phyloP scores from a whole-genome alignment of 2,113 vertebrate species.

The Zonotrichia leucophrys region DNA sequence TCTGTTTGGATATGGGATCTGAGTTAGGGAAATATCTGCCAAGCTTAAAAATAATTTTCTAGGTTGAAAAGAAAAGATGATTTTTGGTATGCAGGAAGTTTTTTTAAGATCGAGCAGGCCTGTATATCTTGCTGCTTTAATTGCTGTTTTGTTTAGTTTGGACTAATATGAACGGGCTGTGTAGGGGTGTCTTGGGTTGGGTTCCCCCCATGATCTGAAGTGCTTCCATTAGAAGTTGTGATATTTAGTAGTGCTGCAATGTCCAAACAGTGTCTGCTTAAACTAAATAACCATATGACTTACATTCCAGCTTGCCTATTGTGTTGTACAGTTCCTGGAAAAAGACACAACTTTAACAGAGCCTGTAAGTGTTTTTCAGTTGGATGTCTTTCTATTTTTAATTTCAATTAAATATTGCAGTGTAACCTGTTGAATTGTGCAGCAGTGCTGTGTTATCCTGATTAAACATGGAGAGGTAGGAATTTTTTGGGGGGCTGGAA shows the following conservation, averaged over 20 bases:
- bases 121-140: conserved; percentile 39
- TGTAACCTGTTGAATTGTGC: background rate
- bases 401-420: background rate
- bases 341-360: conserved; percentile 97
- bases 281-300: conserved; percentile 32
- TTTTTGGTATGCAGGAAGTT: background rate
- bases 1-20: background rate
- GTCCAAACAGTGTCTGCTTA: conserved; percentile 1
- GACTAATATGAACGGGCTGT: background rate
- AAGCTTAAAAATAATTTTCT: background rate
- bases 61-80: background rate
- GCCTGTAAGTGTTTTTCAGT: conserved; percentile 79
- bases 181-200: background rate
- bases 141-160: conserved; percentile 35
- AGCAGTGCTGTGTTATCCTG: background rate
- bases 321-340: conserved; percentile 98
- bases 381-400: background rate
- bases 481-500: rapidly evolving
- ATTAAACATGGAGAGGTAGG: background rate
- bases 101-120: background rate
- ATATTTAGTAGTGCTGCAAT: background rate
- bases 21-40: background rate
- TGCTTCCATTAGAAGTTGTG: background rate
- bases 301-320: conserved; percentile 91
- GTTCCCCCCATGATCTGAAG: background rate